Evolutionary conservation across 2,113 vertebrate genomes (phyloP).

Genomic region (Equus quagga): DNA sequence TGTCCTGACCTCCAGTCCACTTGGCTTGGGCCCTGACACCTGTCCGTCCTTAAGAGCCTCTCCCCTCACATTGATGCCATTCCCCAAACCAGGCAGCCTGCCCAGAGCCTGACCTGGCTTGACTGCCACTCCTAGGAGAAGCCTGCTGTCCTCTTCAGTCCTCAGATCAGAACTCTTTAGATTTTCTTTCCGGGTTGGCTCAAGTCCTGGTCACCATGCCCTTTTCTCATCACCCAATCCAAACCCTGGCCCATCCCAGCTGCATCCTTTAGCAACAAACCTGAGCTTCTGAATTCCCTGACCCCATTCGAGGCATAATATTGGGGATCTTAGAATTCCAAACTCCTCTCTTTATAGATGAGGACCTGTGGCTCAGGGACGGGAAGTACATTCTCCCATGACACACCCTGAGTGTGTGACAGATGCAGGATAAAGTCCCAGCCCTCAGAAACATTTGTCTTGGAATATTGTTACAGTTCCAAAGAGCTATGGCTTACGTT

Average conservation of each 20-base stretch:
- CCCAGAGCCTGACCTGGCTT: conserved; percentile 67
- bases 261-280: background rate
- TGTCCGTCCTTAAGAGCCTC: conserved; percentile 54
- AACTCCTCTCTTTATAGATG: background rate
- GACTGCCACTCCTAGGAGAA: conserved; percentile 47
- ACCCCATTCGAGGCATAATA: background rate
- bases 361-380: background rate
- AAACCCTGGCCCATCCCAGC: background rate
- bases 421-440: conserved; percentile 24
- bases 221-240: background rate
- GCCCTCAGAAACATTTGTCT: conserved; percentile 17
- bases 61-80: conserved; percentile 36
- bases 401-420: conserved; percentile 32
- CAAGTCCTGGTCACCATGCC: background rate
- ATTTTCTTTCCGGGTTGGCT: conserved; percentile 4
- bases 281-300: background rate
- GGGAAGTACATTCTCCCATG: background rate
- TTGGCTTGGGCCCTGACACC: conserved; percentile 72
- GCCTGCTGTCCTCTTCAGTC: background rate
- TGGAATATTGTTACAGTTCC: background rate
- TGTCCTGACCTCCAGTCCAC: conserved; percentile 63
- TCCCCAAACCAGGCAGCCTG: conserved; percentile 32
- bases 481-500: background rate
- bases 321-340: background rate
- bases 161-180: background rate